phyloP scores from a whole-genome alignment of 2,113 vertebrate species.

The Numenius arquata region DNA sequence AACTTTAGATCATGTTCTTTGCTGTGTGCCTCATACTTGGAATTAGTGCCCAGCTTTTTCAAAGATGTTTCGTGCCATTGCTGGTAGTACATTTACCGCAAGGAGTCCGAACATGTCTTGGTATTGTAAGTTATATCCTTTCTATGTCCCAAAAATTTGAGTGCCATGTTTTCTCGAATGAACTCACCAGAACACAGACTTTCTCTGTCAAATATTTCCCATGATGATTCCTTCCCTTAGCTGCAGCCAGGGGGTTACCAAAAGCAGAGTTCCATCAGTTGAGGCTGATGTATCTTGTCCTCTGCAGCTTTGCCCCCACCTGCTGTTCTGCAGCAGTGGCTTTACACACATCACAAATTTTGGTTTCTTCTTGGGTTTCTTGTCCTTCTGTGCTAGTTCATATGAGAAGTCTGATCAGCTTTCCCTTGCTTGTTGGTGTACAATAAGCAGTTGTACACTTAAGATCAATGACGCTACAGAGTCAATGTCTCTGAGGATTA shows the following conservation, averaged over 20 bases:
- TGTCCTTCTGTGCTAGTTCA: not conserved
- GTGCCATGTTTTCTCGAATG: not conserved
- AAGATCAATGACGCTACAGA: not conserved
- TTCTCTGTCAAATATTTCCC: not conserved
- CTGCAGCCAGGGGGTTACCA: not conserved
- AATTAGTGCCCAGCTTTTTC: not conserved
- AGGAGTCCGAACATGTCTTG: not conserved
- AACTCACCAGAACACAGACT: not conserved
- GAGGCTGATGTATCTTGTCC: not conserved
- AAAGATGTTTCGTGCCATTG: not conserved
- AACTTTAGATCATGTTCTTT: not conserved
- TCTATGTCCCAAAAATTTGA: not conserved
- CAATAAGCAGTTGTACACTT: not conserved
- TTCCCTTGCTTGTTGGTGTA: not conserved
- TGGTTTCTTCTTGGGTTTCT: not conserved
- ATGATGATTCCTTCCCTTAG: not conserved
- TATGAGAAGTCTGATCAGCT: not conserved
- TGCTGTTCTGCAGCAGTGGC: not conserved
- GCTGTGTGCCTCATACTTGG: not conserved
- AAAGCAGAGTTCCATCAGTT: not conserved
- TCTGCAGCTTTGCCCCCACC: not conserved
- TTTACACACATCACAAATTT: rapidly evolving
- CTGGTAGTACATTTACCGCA: not conserved
- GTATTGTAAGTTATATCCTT: not conserved
- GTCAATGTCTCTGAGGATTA: not conserved